phyloP scores from a whole-genome alignment of 1,140 invertebrate species.

The Pseudomyrmex cubaensis region DNA sequence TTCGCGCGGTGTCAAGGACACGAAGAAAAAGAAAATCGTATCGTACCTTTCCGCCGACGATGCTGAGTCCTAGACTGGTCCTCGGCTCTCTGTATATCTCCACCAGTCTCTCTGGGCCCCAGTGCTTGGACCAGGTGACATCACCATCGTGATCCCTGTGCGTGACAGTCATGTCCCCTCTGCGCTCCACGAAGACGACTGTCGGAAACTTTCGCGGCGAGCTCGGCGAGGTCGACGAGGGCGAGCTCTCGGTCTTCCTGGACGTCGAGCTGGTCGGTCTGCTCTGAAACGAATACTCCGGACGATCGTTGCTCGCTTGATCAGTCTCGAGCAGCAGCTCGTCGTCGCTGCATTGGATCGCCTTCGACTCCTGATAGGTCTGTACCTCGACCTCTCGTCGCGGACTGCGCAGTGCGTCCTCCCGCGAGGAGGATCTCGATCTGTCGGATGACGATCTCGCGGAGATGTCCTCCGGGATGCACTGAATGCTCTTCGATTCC shows the following conservation, averaged over 20 bases:
- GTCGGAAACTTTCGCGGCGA: slow-evolving; percentile 53
- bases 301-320: slow-evolving; percentile 1
- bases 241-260: slow-evolving; percentile 59
- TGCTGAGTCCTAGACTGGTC: slow-evolving; percentile 96
- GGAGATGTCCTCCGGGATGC: slow-evolving; percentile 65
- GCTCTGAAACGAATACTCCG: not conserved
- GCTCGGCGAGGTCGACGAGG: slow-evolving; percentile 45
- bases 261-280: slow-evolving; percentile 24
- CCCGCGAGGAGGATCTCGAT: not conserved
- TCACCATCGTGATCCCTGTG: slow-evolving; percentile 81
- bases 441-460: not conserved
- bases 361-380: slow-evolving; percentile 79
- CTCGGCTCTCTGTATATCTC: slow-evolving; percentile 90
- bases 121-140: slow-evolving; percentile 90
- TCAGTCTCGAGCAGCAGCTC: slow-evolving; percentile 62
- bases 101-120: slow-evolving; percentile 94
- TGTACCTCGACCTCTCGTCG: slow-evolving; percentile 79
- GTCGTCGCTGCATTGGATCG: slow-evolving; percentile 76
- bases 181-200: slow-evolving; percentile 74
- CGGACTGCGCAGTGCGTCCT: slow-evolving; percentile 53
- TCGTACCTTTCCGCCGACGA: slow-evolving; percentile 96
- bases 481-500: slow-evolving; percentile 80
- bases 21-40: not conserved
- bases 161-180: slow-evolving; percentile 84
- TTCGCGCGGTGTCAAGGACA: no score